Evolutionary conservation across 2,113 vertebrate species (phyloP), one percentile per base, ranked within the genome.

Genomic region (Ophiodon elongatus): DNA sequence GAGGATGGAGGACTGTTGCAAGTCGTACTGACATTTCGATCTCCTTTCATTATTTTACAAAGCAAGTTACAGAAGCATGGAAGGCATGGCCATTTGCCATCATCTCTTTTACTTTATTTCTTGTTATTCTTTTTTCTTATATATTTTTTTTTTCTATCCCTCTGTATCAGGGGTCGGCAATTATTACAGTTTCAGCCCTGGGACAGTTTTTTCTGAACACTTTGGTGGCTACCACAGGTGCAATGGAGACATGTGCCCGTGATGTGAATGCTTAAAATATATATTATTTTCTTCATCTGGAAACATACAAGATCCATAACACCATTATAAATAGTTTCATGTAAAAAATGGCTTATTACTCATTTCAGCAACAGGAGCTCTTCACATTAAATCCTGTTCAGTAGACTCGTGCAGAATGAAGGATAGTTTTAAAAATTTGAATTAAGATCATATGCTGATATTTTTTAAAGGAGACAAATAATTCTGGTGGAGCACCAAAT

Each of bases 41-140:
- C 31, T 62, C 47, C 57, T 66, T 54, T 77, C n/a, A 73, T 77
- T 76, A 35, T 82, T 76, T 85, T 52, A 73, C 67, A 65, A 86
- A 84, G 66, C 64, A 79, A 85, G 35, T 87, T 17, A 76, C 69
- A 88, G 85, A 88, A 86, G 93, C 94, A 96, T 94, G 93, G 80
- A 88, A 91, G 82, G 92, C 93, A 93, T 94, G 92, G 87, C 67
- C 33, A 27, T 83, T 88, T 90, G 84, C 83, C 87, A 82, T 85
- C 77, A 85, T 86, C 59, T 88, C 8, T 69, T 27, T 84, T 52
- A 29, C 66, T 75, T n/a, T 19, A n/a, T 71, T 79, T 85, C 15
- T 43, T 77, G 50, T 69, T 72, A 3, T 39, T 52, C 2, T 19
- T 17, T 77, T 41, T 72, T 74, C 31, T n/a, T 65, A 2, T 54